Evolutionary conservation across 1,140 invertebrate genomes (phyloP), one percentile per base, ranked within the genome.

Genomic region (Paramacrobiotus metropolitanus): DNA sequence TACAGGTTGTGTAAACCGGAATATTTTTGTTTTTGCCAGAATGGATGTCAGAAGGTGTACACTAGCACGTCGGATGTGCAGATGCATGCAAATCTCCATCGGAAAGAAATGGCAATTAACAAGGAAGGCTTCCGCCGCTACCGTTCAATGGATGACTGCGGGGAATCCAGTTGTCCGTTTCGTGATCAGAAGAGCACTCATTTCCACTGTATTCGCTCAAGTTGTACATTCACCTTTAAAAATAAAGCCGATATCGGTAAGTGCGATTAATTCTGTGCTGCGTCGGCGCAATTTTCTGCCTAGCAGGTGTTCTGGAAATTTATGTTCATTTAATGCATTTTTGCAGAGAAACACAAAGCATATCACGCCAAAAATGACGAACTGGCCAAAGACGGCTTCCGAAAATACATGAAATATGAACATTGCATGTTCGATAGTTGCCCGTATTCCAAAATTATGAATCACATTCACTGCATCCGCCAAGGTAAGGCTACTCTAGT

Each of bases 171-270:
- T 66, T 97, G 93, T 73, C 79, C 83, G 28, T 97, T 95, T 73
- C 84, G 82, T 68, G 87, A 88, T n/a, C 91, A 95, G 72, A 76
- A 87, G 64, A 97, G 90, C 24, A 96, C 93, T 3, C 93, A 97
- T 72, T 97, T 96, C 75, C 93, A 97, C 71, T 97, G 93, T 72
- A 77, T 88, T 62, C 77, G 92, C 67, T 75, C 82, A 44, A 83
- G 82, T 2, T 97, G 93, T 75, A 83, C 84, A 64, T 93, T 86
- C 71, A 96, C 91, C 0, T 97, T 97, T 73, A 96, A 96, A 73
- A 96, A 97, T 73, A 97, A 97, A 75, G 89, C 90, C 67, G 92
- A 97, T 75, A 97, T 97, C 90, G 92, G 90, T 94, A 78, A 81
- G 82, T 72, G 15, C 59, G 60, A 21, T 61, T 15, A 55, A 15